These are phyloP conservation scores for Leucophora obtusa DNA, from an alignment of 2,888 invertebrate species.

Conservation along the genomic window DNA sequence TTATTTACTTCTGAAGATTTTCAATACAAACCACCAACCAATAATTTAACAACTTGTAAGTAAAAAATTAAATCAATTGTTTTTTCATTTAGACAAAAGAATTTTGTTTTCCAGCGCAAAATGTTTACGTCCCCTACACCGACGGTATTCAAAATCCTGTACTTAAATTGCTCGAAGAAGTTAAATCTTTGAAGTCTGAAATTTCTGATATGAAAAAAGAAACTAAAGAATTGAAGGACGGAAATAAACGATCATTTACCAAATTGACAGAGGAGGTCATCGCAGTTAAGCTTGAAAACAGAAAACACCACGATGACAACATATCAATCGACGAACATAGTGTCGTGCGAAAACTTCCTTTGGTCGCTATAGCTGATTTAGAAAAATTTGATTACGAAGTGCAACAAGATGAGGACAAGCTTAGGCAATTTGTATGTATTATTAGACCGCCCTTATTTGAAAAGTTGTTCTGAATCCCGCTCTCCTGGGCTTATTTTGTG, in stretches of 20 bases:
- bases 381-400: background rate
- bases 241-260: background rate
- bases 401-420: too few species aligned
- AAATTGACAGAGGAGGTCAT: background rate
- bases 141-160: background rate
- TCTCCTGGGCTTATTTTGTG: too few species aligned
- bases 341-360: background rate
- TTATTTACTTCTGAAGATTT: slow-evolving; percentile 29
- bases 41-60: slow-evolving; percentile 47
- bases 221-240: background rate
- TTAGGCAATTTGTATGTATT: too few species aligned
- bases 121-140: background rate
- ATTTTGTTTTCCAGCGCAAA: background rate
- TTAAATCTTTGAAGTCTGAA: background rate
- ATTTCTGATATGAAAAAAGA: background rate
- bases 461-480: too few species aligned
- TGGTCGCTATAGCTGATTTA: background rate
- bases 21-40: slow-evolving; percentile 28
- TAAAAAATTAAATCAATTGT: too few species aligned
- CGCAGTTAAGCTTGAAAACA: background rate
- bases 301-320: background rate
- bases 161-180: background rate
- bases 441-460: too few species aligned
- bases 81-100: too few species aligned
- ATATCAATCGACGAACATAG: background rate